A percentile compares a stretch with the other conserved stretches of the same genome.
phyloP scores from a whole-genome alignment of 1,140 invertebrate species.

The Zophobas atratus region DNA sequence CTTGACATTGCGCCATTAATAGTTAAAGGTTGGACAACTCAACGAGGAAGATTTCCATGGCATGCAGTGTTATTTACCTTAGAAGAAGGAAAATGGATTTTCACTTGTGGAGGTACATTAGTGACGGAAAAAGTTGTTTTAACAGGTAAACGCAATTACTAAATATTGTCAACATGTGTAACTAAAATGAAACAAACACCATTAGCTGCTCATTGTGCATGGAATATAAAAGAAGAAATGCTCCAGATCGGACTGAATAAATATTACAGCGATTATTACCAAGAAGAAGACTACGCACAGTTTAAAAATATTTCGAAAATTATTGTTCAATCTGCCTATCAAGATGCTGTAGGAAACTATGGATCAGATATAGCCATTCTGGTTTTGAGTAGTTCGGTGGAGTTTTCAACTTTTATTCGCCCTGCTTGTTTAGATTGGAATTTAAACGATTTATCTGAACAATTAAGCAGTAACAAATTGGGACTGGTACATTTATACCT shows the following conservation, averaged over 20 bases:
- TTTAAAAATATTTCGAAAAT: conserved; percentile 63
- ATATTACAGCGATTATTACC: conserved; percentile 64
- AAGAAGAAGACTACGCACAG: conserved; percentile 62
- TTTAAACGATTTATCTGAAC: conserved; percentile 53
- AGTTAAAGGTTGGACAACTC: conserved; percentile 64
- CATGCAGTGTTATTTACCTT: conserved; percentile 66
- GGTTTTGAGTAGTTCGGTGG: conserved; percentile 62
- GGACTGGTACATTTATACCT: conserved; percentile 60
- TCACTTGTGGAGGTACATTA: conserved; percentile 69
- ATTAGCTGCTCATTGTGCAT: conserved; percentile 68
- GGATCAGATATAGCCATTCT: conserved; percentile 69
- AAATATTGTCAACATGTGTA: background rate
- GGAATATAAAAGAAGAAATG: conserved; percentile 63
- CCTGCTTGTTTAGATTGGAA: conserved; percentile 68
- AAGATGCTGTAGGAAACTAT: conserved; percentile 69
- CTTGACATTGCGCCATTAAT: conserved; percentile 63
- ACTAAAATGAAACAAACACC: background rate
- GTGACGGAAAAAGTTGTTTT: conserved; percentile 66
- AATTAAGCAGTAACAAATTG: conserved; percentile 58
- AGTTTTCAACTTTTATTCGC: conserved; percentile 60
- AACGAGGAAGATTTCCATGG: conserved; percentile 64
- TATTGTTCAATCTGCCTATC: conserved; percentile 65
- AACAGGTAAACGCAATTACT: conserved; percentile 60
- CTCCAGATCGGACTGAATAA: conserved; percentile 66
- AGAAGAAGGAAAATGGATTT: conserved; percentile 65